Conservation (phyloP, 1,140 invertebrate species). For the Euschistus heros region DNA sequence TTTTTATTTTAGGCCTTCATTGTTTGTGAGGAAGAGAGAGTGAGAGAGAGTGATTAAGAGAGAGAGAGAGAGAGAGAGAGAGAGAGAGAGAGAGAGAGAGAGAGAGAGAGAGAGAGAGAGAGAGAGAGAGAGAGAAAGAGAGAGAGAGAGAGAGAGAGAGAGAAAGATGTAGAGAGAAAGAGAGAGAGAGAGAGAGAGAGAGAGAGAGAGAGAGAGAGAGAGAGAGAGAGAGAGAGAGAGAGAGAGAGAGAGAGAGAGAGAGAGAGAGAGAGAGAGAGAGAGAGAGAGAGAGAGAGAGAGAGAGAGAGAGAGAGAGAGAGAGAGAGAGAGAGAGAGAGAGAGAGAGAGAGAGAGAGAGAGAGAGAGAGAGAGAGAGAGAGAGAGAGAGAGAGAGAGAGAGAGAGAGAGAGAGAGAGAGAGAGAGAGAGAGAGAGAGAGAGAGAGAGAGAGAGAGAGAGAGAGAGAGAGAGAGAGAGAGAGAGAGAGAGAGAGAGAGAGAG, state of each 20-base stretch:
- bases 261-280: not conserved
- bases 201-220: slow-evolving; percentile 3
- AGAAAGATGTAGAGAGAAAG: not conserved
- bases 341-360: not conserved
- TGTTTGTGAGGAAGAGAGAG: not conserved
- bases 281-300: not conserved
- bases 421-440: not conserved
- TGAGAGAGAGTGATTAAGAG: not conserved
- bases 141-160: no score
- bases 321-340: not conserved
- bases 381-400: not conserved
- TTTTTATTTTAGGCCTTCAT: no score
- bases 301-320: not conserved
- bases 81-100: slow-evolving; percentile 4
- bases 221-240: slow-evolving; percentile 4
- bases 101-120: not conserved
- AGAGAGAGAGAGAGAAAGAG: not conserved
- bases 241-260: not conserved
- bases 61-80: slow-evolving; percentile 7
- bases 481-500: no score
- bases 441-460: not conserved
- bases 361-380: not conserved
- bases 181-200: not conserved
- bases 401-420: not conserved
- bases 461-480: not conserved